A percentile compares a stretch with the other conserved stretches of the same genome.
Evolutionary conservation across 2,797 vertebrate genomes (phyloP).

Genomic region (Mormyrus hasselquistii): DNA sequence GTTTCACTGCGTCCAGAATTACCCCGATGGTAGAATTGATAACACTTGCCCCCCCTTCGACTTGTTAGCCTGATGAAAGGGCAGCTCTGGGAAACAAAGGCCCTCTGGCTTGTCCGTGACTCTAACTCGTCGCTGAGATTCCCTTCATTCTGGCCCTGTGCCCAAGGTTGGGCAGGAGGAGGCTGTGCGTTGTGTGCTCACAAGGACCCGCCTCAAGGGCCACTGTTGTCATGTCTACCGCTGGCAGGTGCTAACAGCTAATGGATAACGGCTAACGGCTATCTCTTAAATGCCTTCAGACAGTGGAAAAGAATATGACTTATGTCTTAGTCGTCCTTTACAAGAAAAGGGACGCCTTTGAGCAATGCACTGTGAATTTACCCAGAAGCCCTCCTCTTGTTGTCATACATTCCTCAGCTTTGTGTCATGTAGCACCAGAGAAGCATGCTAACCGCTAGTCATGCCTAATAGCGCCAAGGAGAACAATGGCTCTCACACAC

Average conservation of each 20-base stretch:
- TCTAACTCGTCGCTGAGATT: conserved; percentile 45
- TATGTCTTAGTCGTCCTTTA: conserved; percentile 26
- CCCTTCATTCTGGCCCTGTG: conserved; percentile 24
- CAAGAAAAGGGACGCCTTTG: conserved; percentile 25
- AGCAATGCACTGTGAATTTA: neutral
- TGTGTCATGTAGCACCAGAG: conserved; percentile 29
- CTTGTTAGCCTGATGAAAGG: conserved; percentile 66
- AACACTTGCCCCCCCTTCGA: conserved; percentile 58
- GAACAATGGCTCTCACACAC: neutral
- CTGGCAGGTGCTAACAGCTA: conserved; percentile 33
- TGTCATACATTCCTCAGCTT: conserved; percentile 27
- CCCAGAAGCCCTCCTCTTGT: neutral
- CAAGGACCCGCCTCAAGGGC: conserved; percentile 35
- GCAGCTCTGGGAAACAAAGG: conserved; percentile 49
- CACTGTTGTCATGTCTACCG: conserved; percentile 37
- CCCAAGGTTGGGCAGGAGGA: conserved; percentile 21
- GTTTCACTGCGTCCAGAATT: conserved; percentile 40
- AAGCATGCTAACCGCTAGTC: neutral
- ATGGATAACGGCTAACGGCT: conserved; percentile 8
- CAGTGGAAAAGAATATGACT: conserved; percentile 33
- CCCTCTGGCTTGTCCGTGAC: conserved; percentile 52
- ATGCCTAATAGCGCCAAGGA: neutral
- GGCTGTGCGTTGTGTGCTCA: neutral
- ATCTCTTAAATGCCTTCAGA: conserved; percentile 19
- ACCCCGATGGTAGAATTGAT: conserved; percentile 64